Evolutionary conservation across 2,888 invertebrate genomes (phyloP).

Genomic region (Drosophila gaucha): DNA sequence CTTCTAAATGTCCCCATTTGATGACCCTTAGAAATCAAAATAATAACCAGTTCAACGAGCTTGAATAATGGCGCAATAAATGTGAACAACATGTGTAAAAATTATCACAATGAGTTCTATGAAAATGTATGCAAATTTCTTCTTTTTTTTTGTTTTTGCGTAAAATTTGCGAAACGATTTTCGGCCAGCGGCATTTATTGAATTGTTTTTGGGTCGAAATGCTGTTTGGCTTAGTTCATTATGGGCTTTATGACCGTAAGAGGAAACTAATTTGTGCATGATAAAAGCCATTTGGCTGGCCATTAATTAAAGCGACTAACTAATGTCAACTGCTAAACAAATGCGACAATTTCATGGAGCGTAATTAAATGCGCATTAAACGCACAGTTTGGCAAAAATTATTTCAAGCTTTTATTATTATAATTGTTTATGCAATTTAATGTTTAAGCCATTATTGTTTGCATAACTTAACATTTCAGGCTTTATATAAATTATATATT

Average conservation of each 20-base stretch:
- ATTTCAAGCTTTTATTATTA: constrained; percentile 2
- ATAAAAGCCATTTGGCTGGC: constrained; percentile 52
- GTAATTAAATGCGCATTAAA: constrained; percentile 38
- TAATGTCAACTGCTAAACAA: constrained; percentile 26
- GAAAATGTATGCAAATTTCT: constrained; percentile 44
- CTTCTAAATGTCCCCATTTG: neutral
- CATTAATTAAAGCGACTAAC: constrained; percentile 52
- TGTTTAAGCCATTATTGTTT: neutral
- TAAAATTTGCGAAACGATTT: constrained; percentile 31
- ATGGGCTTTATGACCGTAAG: constrained; percentile 18
- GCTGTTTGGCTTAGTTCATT: constrained; percentile 24
- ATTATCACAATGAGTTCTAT: constrained; percentile 20
- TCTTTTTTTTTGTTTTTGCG: neutral
- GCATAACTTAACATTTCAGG: constrained; percentile 7
- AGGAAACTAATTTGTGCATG: constrained; percentile 47
- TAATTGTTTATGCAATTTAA: neutral
- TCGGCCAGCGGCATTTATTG: constrained; percentile 26
- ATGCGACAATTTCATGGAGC: constrained; percentile 3
- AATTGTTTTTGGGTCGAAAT: constrained; percentile 34
- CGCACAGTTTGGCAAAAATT: constrained; percentile 6
- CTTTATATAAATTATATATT: constrained; percentile 16
- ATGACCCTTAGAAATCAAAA: neutral
- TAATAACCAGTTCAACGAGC: constrained; percentile 6
- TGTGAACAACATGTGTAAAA: constrained; percentile 10
- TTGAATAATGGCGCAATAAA: constrained; percentile 16